Evolutionary conservation across 2,888 invertebrate genomes (phyloP).

Genomic region (Dysmachus trigonus): DNA sequence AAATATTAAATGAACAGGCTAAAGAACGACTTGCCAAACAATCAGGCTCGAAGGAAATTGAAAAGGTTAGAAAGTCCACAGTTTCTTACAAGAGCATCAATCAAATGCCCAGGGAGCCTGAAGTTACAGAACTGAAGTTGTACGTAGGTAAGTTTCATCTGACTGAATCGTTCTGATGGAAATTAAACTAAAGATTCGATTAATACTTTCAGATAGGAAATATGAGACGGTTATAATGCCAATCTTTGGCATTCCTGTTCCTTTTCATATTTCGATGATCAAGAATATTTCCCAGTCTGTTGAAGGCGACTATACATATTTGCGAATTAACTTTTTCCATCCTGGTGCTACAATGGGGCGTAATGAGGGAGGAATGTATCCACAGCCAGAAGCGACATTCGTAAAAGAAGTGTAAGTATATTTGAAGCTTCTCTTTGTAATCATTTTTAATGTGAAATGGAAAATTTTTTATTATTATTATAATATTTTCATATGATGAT

Average conservation of each 20-base stretch:
- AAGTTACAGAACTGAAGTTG: slow-evolving; percentile 91
- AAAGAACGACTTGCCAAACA: slow-evolving; percentile 90
- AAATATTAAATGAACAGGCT: slow-evolving; percentile 90
- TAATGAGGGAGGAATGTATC: slow-evolving; percentile 89
- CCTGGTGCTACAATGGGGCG: slow-evolving; percentile 97
- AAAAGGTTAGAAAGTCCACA: slow-evolving; percentile 92
- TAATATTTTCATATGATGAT: too few relatives aligned
- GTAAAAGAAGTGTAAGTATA: slow-evolving; percentile 93
- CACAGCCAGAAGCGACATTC: slow-evolving; percentile 95
- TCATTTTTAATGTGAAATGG: background rate
- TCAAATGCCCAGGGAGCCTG: slow-evolving; percentile 92
- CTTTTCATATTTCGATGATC: slow-evolving; percentile 98
- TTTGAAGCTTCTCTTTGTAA: background rate
- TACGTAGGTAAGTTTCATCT: slow-evolving; percentile 82
- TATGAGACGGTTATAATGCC: slow-evolving; percentile 99
- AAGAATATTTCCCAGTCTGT: slow-evolving; percentile 99
- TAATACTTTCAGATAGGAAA: slow-evolving; percentile 78
- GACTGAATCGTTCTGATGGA: background rate
- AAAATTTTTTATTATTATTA: background rate
- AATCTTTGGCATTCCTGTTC: slow-evolving; percentile 94
- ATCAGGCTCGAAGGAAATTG: slow-evolving; percentile 83
- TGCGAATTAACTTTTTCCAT: slow-evolving; percentile 97
- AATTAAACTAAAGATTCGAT: background rate
- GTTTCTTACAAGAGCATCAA: slow-evolving; percentile 92
- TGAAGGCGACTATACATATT: slow-evolving; percentile 98